phyloP scores from a whole-genome alignment of 2,888 invertebrate genomes.

The Brenthis hecate region DNA sequence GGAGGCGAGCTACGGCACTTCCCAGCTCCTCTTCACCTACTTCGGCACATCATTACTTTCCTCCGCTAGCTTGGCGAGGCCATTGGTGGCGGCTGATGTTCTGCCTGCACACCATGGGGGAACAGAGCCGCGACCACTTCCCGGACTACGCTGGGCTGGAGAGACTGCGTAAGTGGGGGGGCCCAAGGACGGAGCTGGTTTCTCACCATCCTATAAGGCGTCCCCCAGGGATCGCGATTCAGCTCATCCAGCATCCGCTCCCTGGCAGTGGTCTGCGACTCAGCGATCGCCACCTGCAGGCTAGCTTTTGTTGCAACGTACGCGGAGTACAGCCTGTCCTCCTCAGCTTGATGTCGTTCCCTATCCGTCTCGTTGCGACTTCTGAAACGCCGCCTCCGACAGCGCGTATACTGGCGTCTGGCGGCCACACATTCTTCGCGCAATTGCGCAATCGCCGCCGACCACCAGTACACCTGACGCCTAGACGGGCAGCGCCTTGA shows the following conservation, averaged over 20 bases:
- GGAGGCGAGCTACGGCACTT: no score
- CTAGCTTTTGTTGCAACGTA: not conserved
- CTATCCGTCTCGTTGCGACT: not conserved
- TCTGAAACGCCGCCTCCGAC: not conserved
- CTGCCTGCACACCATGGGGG: conserved; percentile 2
- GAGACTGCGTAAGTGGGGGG: not conserved
- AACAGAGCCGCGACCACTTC: conserved; percentile 1
- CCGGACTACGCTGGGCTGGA: not conserved
- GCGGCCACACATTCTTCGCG: not conserved
- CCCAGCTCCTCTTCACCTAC: not conserved
- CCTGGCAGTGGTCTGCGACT: not conserved
- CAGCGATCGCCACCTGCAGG: not conserved
- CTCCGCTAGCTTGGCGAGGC: not conserved
- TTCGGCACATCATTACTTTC: not conserved
- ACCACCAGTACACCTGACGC: conserved; percentile 1
- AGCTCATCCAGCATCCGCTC: not conserved
- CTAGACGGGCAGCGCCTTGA: not conserved
- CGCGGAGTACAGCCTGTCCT: conserved; percentile 3
- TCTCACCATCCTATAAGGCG: conserved; percentile 29
- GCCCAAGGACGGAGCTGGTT: conserved; percentile 23
- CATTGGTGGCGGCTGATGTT: not conserved
- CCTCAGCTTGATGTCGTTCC: conserved; percentile 3
- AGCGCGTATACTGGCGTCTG: conserved; percentile 4
- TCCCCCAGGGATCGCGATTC: conserved; percentile 29
- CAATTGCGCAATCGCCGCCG: not conserved